Conservation (phyloP, 2,797 vertebrate genomes). For the Eulemur mongoz region DNA sequence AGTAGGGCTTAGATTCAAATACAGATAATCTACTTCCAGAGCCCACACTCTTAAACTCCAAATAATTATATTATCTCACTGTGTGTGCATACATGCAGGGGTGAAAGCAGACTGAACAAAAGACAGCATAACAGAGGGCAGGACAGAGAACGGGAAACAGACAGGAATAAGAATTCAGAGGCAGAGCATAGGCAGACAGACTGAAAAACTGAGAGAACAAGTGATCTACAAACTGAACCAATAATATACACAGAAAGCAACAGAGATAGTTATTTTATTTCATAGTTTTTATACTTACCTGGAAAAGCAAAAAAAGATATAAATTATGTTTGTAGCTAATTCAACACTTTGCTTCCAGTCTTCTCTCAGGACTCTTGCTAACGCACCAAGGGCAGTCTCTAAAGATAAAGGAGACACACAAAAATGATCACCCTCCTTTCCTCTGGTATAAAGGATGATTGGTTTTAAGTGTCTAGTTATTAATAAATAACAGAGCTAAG, state of each 20-base stretch:
- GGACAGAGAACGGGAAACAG: neutral
- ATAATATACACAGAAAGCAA: neutral
- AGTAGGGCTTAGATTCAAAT: neutral
- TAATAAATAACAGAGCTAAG: conserved; percentile 70
- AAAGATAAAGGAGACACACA: conserved; percentile 56
- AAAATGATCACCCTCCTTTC: conserved; percentile 21
- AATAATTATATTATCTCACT: neutral
- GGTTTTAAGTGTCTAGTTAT: conserved; percentile 71
- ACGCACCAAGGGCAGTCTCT: conserved; percentile 92
- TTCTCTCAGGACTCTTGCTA: conserved; percentile 94
- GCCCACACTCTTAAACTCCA: neutral
- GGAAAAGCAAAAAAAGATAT: conserved; percentile 96
- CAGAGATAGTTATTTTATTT: neutral
- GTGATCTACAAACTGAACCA: neutral
- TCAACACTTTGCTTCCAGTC: conserved; percentile 97
- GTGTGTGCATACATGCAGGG: no score
- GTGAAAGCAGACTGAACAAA: neutral
- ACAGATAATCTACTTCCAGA: neutral
- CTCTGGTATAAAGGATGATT: conserved; percentile 42
- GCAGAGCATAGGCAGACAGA: neutral
- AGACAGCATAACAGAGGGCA: neutral
- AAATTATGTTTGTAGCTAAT: conserved; percentile 95
- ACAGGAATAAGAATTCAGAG: neutral
- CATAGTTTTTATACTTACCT: conserved; percentile 86
- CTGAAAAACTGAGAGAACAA: neutral